Evolutionary conservation across 2,888 invertebrate genomes (phyloP).

Genomic region (Philereme transversata): DNA sequence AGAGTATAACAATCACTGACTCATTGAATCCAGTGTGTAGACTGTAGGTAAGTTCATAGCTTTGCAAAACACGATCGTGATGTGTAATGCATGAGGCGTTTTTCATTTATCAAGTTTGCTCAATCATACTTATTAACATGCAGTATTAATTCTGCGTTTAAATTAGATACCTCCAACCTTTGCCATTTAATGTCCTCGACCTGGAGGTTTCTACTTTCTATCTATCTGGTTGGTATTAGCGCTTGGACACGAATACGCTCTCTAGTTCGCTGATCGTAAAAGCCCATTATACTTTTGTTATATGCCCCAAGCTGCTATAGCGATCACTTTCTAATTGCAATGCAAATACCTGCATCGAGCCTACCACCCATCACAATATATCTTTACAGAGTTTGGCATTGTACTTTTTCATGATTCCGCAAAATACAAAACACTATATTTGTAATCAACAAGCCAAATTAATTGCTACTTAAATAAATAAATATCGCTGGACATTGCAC

Average conservation of each 20-base stretch:
- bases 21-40: constrained; percentile 30
- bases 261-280: constrained; percentile 62
- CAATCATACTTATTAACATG: constrained; percentile 31
- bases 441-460: constrained; percentile 1
- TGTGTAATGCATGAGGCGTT: constrained; percentile 35
- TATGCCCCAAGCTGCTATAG: constrained; percentile 60
- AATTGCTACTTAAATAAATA: too few species aligned
- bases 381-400: constrained; percentile 1
- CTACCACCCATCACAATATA: constrained; percentile 17
- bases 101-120: constrained; percentile 26
- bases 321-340: constrained; percentile 68
- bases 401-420: background rate
- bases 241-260: constrained; percentile 66
- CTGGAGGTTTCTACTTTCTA: constrained; percentile 74
- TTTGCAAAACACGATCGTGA: constrained; percentile 45
- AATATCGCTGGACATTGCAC: too few species aligned
- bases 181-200: constrained; percentile 53
- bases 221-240: constrained; percentile 63
- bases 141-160: constrained; percentile 21
- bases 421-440: constrained; percentile 2
- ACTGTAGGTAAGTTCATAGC: constrained; percentile 28
- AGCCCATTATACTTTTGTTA: constrained; percentile 68
- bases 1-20: constrained; percentile 34
- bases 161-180: constrained; percentile 37
- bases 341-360: constrained; percentile 43